phyloP scores from a whole-genome alignment of 1,140 invertebrate genomes.

The Colletes gigas region DNA sequence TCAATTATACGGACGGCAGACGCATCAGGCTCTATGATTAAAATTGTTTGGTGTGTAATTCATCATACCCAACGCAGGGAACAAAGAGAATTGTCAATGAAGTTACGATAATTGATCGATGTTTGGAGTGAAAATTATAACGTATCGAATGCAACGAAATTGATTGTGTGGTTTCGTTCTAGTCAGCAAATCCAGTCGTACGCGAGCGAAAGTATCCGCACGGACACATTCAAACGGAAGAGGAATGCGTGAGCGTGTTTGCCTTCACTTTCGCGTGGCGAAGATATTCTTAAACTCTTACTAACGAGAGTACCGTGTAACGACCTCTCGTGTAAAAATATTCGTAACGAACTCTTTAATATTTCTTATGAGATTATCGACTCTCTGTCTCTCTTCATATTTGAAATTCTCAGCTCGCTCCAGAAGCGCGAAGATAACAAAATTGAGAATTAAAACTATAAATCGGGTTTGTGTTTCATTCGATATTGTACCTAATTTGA shows the following conservation, averaged over 20 bases:
- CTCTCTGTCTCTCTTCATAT: too few relatives aligned
- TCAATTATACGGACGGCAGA: neutral
- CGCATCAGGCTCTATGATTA: neutral
- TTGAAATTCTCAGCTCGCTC: neutral
- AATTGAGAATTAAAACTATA: too few relatives aligned
- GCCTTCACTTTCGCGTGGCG: neutral
- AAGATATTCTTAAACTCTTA: conserved; percentile 14
- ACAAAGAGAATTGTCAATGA: too few relatives aligned
- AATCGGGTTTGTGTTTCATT: too few relatives aligned
- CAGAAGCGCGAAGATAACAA: neutral
- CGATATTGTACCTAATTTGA: too few relatives aligned
- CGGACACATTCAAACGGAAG: too few relatives aligned
- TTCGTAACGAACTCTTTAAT: neutral
- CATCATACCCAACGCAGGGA: too few relatives aligned
- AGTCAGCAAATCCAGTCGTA: neutral
- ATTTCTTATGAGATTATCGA: neutral
- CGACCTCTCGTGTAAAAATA: conserved; percentile 6
- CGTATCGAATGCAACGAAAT: too few relatives aligned
- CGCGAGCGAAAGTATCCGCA: neutral
- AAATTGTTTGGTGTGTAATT: neutral
- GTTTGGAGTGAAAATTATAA: too few relatives aligned
- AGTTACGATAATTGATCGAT: too few relatives aligned
- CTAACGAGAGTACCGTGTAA: neutral
- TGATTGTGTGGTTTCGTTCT: neutral
- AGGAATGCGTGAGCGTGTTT: neutral